Percentiles rank a stretch among this genome's conserved stretches.
phyloP scores from a whole-genome alignment of 2,888 invertebrate species.

The Hoplodrina ambigua region DNA sequence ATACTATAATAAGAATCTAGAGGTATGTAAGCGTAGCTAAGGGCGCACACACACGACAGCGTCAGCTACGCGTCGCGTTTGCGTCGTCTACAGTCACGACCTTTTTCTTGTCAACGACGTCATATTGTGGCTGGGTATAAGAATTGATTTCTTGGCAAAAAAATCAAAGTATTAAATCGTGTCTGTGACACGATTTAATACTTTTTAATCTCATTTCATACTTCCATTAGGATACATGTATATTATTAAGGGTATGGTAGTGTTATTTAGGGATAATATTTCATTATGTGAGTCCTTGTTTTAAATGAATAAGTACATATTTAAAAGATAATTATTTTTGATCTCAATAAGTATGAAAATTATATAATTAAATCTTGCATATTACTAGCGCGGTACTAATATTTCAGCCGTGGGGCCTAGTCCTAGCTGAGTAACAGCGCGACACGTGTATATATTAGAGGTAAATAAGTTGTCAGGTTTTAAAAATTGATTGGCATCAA shows the following conservation, averaged over 20 bases:
- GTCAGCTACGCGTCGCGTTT: no score
- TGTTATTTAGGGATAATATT: not conserved
- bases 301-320: slow-evolving; percentile 5
- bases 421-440: not conserved
- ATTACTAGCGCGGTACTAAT: slow-evolving; percentile 2
- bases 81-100: no score
- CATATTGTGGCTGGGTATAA: no score
- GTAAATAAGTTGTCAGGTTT: slow-evolving; percentile 14
- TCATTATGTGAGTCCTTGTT: not conserved
- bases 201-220: not conserved
- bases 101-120: no score
- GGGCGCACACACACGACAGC: no score
- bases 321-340: slow-evolving; percentile 16
- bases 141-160: slow-evolving; percentile 18
- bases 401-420: slow-evolving; percentile 2
- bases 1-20: slow-evolving; percentile 18
- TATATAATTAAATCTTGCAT: slow-evolving; percentile 8
- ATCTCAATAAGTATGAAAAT: slow-evolving; percentile 38
- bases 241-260: not conserved
- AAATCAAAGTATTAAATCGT: no score
- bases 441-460: slow-evolving; percentile 8
- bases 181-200: slow-evolving; percentile 5
- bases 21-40: not conserved
- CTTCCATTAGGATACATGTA: not conserved
- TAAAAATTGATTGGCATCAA: not conserved